Base-by-base conservation (phyloP, 2,113 vertebrate genomes). In the Nothobranchius kuhntae region DNA sequence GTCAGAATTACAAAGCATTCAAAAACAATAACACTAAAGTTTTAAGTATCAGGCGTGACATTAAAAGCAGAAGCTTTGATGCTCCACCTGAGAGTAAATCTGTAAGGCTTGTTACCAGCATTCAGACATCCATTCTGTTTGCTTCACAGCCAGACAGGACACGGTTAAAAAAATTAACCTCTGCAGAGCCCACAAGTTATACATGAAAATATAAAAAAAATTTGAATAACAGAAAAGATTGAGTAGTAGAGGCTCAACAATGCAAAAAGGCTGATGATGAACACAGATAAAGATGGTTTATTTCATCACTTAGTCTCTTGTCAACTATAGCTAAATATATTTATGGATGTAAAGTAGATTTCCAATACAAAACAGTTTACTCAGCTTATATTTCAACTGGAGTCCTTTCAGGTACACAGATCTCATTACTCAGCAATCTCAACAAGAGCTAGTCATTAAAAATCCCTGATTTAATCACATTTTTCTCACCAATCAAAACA, bases 401-500 rank as follows among this genome's bases (percentile, higher is more conserved):
- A 13, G 17, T 58, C 47, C 9, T 9, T 51, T 13, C 35, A 51
- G 47, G 51, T 17, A 24, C 38, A 7, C 47, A 71, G 21, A 44
- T 14, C 26, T 14, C 53, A 54, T 30, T 36, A 52, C 15, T 60
- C 61, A 21, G 61, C 6, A 13, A 14, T 57, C 21, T 17, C 13
- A 65, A 66, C 9, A 69, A 68, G 47, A 65, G 7, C 51, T 44
- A 2, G 12, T 62, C 48, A 9, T 70, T 67, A 50, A 67, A 66
- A 75, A 38, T 12, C 64, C 59, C 4, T 46, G 30, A 46, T 51
- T 36, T 44, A 55, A 68, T 36, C 48, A 55, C 52, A 36, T 4
- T 48, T 36, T 50, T 13, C 83, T 83, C 92, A 99, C 98, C 96
- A 94, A 92, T 99, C 96, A 77, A 99, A 99, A 3, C 94, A 92